These are phyloP conservation scores for Nomada lathburiana DNA, from an alignment of 2,888 invertebrate genomes.

Conservation along the genomic window DNA sequence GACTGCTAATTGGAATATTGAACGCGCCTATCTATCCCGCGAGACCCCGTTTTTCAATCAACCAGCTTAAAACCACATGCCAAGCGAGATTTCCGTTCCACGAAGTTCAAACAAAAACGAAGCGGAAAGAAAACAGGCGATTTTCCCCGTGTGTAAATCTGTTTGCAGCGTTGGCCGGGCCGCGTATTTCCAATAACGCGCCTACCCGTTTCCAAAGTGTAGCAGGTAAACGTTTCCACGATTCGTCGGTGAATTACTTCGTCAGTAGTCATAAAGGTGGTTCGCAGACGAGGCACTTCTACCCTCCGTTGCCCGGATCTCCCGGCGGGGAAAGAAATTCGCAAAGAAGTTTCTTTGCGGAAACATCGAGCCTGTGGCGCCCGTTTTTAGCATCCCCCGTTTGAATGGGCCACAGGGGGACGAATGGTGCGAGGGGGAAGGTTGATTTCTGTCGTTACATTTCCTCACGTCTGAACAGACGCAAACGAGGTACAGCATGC, in stretches of 20 bases:
- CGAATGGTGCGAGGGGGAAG: slow-evolving; percentile 6
- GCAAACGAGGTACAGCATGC: slow-evolving; percentile 19
- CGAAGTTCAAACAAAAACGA: background rate
- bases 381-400: slow-evolving; percentile 62
- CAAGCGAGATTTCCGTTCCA: slow-evolving; percentile 9
- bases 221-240: slow-evolving; percentile 28
- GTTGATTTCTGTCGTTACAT: slow-evolving; percentile 68
- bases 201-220: slow-evolving; percentile 17
- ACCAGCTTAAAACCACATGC: slow-evolving; percentile 1
- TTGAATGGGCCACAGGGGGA: slow-evolving; percentile 5
- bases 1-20: background rate
- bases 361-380: slow-evolving; percentile 55
- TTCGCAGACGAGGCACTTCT: slow-evolving; percentile 37
- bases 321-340: slow-evolving; percentile 64
- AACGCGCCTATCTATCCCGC: background rate
- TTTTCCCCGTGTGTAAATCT: slow-evolving; percentile 20
- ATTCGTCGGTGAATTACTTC: slow-evolving; percentile 53
- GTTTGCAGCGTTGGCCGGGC: background rate
- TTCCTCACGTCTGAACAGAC: slow-evolving; percentile 63
- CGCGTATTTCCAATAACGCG: slow-evolving; percentile 24
- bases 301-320: slow-evolving; percentile 51
- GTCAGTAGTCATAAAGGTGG: slow-evolving; percentile 56
- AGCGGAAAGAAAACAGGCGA: background rate
- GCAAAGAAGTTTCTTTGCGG: slow-evolving; percentile 53
- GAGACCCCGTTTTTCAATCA: background rate